Conservation (phyloP, 2,888 invertebrate species). For the Stomorhina lunata region DNA sequence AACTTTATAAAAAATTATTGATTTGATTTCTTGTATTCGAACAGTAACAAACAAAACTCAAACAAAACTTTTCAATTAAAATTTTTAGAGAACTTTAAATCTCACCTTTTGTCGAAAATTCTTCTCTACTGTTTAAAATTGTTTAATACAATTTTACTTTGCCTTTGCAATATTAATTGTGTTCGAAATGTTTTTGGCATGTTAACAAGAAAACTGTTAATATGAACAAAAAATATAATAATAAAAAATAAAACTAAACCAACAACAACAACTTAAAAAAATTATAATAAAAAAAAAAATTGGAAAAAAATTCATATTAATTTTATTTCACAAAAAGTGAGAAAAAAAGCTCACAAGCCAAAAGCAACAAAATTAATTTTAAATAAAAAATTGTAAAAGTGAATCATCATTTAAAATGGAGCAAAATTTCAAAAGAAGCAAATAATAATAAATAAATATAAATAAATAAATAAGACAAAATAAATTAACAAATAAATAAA, state of each 20-base stretch:
- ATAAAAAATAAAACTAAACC: constrained; percentile 31
- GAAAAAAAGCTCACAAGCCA: constrained; percentile 34
- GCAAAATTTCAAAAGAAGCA: constrained; percentile 49
- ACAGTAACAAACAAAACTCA: not conserved
- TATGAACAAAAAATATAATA: constrained; percentile 20
- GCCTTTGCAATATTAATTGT: constrained; percentile 66
- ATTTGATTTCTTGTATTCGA: constrained; percentile 41
- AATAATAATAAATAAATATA: constrained; percentile 22
- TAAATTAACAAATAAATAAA: constrained; percentile 19
- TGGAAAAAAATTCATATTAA: constrained; percentile 39
- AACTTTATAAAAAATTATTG: constrained; percentile 29
- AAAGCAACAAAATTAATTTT: constrained; percentile 18
- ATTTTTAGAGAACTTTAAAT: not conserved
- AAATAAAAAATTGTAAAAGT: constrained; percentile 47
- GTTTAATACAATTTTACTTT: constrained; percentile 39
- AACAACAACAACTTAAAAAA: constrained; percentile 32
- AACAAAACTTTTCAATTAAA: not conserved
- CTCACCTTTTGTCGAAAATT: not conserved
- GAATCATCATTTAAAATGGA: constrained; percentile 61
- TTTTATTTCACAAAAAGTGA: not conserved
- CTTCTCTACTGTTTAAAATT: constrained; percentile 14
- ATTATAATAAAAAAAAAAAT: no score
- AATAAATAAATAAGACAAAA: not conserved
- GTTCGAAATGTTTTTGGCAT: constrained; percentile 66
- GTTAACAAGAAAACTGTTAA: constrained; percentile 67